Conservation (phyloP, 2,888 invertebrate species). For the Latrodectus elegans region DNA sequence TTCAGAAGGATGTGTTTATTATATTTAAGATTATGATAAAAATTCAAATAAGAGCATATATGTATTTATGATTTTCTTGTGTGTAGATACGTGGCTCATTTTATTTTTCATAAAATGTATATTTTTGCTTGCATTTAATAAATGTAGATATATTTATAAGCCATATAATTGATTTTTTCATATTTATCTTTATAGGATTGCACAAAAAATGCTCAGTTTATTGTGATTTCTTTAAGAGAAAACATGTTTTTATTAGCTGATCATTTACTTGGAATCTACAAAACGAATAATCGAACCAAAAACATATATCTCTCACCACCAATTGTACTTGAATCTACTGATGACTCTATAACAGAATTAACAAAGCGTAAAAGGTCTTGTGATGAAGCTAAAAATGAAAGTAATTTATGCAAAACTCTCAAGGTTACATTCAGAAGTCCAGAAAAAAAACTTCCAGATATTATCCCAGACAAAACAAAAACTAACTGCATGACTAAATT, state of each 20-base stretch:
- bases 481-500: too few relatives aligned
- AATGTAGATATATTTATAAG: too few relatives aligned
- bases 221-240: constrained; percentile 95
- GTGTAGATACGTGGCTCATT: too few relatives aligned
- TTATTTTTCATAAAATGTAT: too few relatives aligned
- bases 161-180: background rate
- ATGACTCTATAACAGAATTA: background rate
- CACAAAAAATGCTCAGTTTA: constrained; percentile 97
- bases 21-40: too few relatives aligned
- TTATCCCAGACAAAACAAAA: too few relatives aligned
- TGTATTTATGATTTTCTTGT: too few relatives aligned
- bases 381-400: background rate
- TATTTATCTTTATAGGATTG: constrained; percentile 81
- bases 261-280: constrained; percentile 95
- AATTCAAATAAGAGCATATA: too few relatives aligned
- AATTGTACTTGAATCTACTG: background rate
- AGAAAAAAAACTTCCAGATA: background rate
- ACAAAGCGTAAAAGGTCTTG: background rate
- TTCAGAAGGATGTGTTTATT: too few relatives aligned
- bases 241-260: constrained; percentile 98
- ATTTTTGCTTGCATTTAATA: too few relatives aligned
- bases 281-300: constrained; percentile 90
- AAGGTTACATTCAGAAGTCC: background rate
- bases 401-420: background rate
- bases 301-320: constrained; percentile 81